Conservation (phyloP, 2,797 vertebrate genomes). For the Periparus ater region DNA sequence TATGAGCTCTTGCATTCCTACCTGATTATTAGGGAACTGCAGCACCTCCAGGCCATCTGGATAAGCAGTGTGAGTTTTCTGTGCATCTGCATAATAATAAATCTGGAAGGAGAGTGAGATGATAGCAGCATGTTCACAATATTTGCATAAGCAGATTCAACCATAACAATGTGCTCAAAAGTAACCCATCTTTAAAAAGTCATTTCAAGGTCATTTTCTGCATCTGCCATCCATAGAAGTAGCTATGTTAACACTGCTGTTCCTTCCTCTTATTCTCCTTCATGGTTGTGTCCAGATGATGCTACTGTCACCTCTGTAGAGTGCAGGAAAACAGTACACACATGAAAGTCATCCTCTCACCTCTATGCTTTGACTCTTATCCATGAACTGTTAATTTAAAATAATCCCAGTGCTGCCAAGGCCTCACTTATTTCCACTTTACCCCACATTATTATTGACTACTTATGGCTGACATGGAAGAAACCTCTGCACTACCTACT, state of each 20-base stretch:
- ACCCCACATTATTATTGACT: not conserved
- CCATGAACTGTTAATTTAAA: not conserved
- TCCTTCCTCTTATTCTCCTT: not conserved
- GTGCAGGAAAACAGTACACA: accelerated
- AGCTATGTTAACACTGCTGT: not conserved
- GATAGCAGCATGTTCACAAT: not conserved
- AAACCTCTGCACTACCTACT: not conserved
- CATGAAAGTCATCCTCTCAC: not conserved
- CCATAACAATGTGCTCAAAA: not conserved
- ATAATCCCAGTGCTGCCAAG: not conserved
- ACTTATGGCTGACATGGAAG: not conserved
- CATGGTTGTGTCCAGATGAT: not conserved
- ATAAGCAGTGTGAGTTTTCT: conserved; percentile 73
- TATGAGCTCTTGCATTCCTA: conserved; percentile 63
- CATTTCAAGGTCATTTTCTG: not conserved
- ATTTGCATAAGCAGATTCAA: conserved; percentile 21
- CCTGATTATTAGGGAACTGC: conserved; percentile 80
- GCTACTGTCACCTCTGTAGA: not conserved
- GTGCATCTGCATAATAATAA: conserved; percentile 75
- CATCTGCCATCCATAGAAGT: not conserved
- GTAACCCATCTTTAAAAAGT: not conserved
- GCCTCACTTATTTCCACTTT: not conserved
- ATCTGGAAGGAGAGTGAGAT: conserved; percentile 68
- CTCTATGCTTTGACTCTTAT: not conserved
- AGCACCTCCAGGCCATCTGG: conserved; percentile 75